Conservation (phyloP, 1,140 invertebrate species). For the Solen grandis region DNA sequence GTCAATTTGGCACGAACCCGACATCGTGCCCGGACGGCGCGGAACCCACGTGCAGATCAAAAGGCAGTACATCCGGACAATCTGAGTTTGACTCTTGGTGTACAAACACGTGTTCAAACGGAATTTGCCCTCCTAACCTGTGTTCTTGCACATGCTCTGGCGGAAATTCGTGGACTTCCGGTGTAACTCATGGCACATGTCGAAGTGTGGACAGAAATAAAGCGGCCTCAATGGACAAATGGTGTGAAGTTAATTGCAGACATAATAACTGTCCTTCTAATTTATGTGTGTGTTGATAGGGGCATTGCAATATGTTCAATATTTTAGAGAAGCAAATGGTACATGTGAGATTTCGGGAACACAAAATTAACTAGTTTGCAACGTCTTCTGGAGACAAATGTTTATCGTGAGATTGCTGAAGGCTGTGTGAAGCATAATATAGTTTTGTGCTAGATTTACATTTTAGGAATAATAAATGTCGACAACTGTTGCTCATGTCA, state of each 20-base stretch:
- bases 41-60: conserved; percentile 54
- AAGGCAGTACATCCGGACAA: conserved; percentile 25
- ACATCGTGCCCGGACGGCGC: conserved; percentile 60
- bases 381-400: too few relatives aligned
- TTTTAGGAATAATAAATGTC: too few relatives aligned
- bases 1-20: background rate
- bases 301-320: too few relatives aligned
- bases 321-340: too few relatives aligned
- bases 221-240: conserved; percentile 55
- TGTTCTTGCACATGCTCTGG: conserved; percentile 63
- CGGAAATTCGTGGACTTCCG: background rate
- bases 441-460: too few relatives aligned
- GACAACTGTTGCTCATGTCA: too few relatives aligned
- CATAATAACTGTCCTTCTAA: conserved; percentile 55
- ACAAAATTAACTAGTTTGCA: too few relatives aligned
- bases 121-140: conserved; percentile 55
- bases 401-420: too few relatives aligned
- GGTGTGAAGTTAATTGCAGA: conserved; percentile 57
- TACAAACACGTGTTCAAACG: conserved; percentile 53
- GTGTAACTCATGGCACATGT: background rate
- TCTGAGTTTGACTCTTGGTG: conserved; percentile 60
- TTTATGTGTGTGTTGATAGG: conserved; percentile 48
- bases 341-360: too few relatives aligned
- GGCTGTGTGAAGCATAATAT: too few relatives aligned
- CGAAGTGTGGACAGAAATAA: conserved; percentile 31